Evolutionary conservation across 2,113 vertebrate genomes (phyloP), one percentile per base, ranked within the genome.

Genomic region (Girardinichthys multiradiatus): DNA sequence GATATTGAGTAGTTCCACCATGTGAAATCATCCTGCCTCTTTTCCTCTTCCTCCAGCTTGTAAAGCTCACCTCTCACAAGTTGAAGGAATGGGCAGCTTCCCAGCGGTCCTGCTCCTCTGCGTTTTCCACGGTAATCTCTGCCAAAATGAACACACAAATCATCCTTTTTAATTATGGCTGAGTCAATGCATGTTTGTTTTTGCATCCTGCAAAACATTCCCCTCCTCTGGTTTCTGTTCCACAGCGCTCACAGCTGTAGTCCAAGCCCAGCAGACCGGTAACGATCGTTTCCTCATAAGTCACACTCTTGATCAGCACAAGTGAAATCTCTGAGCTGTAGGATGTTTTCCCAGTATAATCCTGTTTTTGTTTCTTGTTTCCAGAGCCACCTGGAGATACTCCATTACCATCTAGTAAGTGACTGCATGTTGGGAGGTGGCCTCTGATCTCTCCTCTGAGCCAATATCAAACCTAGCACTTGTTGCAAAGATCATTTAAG

Each of bases 61-160:
- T 91, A 89, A 89, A 85, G 68, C 71, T 82, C 51, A 85, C 80
- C 83, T 77, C 84, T 85, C 70, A 81, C 85, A 86, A 89, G 84
- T 61, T 76, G 77, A 84, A 92, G 86, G 80, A 87, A 95, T 95
- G 94, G 94, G 88, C 85, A 79, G 72, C 66, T 75, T 93, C 86
- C 90, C 91, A 91, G 84, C 90, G 83, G 83, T 90, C 83, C 87
- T 93, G 86, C 91, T 95, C 81, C 90, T 95, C 81, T 94, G 93
- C 87, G 85, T 93, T 94, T 86, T 95, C 91, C 92, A 92, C 67
- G 93, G 94, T 95, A 94, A 93, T 9, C 61, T 19, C 79, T 77
- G 88, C 90, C 91, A 90, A 93, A 93, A 86, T 90, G 85, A 82
- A 92, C 87, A 92, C 90, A 90, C 85, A 91, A 88, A 87, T 90